Evolutionary conservation across 2,888 invertebrate species (phyloP).

Genomic region (Dastarcus helophoroides): DNA sequence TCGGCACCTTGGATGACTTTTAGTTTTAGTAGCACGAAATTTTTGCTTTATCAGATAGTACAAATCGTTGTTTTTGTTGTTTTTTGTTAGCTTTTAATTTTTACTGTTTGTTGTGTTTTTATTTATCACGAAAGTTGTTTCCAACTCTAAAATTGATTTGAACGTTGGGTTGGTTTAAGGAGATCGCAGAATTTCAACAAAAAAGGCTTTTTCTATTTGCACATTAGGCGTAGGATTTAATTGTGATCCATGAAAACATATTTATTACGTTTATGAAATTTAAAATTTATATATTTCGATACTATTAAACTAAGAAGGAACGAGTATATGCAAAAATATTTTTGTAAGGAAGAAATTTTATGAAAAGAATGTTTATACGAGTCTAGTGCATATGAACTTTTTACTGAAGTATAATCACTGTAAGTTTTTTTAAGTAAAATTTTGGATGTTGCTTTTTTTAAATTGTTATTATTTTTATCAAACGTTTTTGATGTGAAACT

Average conservation of each 20-base stretch:
- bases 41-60: conserved; percentile 9
- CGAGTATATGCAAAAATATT: conserved; percentile 12
- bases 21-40: conserved; percentile 1
- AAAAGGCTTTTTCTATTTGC: conserved; percentile 13
- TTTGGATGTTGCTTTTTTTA: no score
- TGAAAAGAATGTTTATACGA: conserved; percentile 13
- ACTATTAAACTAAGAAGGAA: conserved; percentile 11
- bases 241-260: conserved; percentile 16
- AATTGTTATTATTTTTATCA: no score
- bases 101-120: conserved; percentile 14
- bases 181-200: conserved; percentile 3
- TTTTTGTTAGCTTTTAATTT: conserved; percentile 6
- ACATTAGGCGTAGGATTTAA: conserved; percentile 12
- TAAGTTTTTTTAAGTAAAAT: no score
- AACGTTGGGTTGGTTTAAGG: no score
- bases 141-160: no score
- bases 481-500: no score
- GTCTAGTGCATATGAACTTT: no score
- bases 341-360: conserved; percentile 14
- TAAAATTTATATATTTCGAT: conserved; percentile 16
- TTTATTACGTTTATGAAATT: conserved; percentile 11
- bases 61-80: conserved; percentile 9
- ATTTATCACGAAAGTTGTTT: conserved; percentile 12
- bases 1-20: not conserved
- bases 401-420: no score